phyloP scores from a whole-genome alignment of 2,888 invertebrate genomes.

The Nineta flava region DNA sequence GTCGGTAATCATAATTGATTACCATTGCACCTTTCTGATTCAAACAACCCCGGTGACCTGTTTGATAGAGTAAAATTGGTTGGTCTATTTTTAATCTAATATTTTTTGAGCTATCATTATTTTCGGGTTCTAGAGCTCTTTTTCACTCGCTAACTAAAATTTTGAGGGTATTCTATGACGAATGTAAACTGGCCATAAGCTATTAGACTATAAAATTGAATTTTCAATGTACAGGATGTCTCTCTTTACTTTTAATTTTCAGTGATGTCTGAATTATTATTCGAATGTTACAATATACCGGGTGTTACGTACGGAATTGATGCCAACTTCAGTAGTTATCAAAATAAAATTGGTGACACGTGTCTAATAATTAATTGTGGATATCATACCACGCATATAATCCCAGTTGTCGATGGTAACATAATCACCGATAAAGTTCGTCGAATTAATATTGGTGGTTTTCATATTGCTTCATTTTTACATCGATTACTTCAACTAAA shows the following conservation, averaged over 20 bases:
- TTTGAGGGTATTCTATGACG: no score
- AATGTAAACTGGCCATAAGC: no score
- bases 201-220: no score
- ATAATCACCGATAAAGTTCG: conserved; percentile 55
- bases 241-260: conserved; percentile 19
- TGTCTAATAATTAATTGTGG: conserved; percentile 73
- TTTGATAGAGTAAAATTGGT: no score
- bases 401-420: conserved; percentile 61
- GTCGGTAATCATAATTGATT: no score
- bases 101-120: no score
- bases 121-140: no score
- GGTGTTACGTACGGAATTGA: conserved; percentile 78
- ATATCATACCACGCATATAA: conserved; percentile 74
- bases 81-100: no score
- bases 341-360: conserved; percentile 36
- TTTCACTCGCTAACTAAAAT: no score
- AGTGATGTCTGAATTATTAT: conserved; percentile 90
- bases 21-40: no score
- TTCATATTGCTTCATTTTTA: conserved; percentile 68
- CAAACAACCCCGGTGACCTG: no score
- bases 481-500: conserved; percentile 81
- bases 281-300: conserved; percentile 84
- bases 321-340: conserved; percentile 54
- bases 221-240: no score
- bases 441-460: conserved; percentile 77